phyloP scores from a whole-genome alignment of 2,113 vertebrate species.

The Boleophthalmus pectinirostris region DNA sequence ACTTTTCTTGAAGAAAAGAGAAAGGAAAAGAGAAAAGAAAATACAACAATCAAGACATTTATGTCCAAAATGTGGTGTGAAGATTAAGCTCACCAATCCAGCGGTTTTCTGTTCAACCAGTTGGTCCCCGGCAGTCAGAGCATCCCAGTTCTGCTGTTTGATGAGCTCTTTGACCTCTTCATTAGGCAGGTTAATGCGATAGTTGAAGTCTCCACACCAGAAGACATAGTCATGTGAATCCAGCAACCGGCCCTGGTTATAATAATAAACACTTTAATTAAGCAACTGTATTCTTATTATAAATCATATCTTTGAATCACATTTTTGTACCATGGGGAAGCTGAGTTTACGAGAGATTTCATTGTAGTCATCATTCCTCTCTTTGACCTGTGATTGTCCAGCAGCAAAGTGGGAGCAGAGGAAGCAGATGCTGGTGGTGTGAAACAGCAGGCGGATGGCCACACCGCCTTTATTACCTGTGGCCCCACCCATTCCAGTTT shows the following conservation, averaged over 20 bases:
- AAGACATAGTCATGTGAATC: constrained; percentile 98
- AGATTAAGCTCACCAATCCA: constrained; percentile 80
- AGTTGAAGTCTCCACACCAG: constrained; percentile 99
- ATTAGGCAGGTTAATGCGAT: constrained; percentile 92
- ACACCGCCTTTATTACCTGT: constrained; percentile 98
- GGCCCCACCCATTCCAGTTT: constrained; percentile 99
- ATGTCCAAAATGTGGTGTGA: background rate
- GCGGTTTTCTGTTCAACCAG: constrained; percentile 92
- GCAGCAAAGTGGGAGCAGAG: constrained; percentile 98
- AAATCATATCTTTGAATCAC: background rate
- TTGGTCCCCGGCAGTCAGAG: constrained; percentile 91
- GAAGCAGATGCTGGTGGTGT: constrained; percentile 97
- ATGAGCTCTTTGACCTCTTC: constrained; percentile 97
- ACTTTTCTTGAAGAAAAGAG: too few relatives aligned
- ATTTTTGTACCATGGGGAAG: constrained; percentile 90
- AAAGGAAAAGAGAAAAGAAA: too few relatives aligned
- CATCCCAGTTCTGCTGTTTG: constrained; percentile 91
- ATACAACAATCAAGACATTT: too few relatives aligned
- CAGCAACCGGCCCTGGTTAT: constrained; percentile 87
- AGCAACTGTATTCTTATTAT: background rate
- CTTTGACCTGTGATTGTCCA: constrained; percentile 96
- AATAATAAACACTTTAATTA: constrained; percentile 14
- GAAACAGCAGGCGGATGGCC: constrained; percentile 94
- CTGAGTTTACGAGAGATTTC: constrained; percentile 93
- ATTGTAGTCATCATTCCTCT: constrained; percentile 94